A percentile compares a stretch with the other conserved stretches of the same genome.
phyloP scores from a whole-genome alignment of 2,797 vertebrate species.

The Spatula versicolor region DNA sequence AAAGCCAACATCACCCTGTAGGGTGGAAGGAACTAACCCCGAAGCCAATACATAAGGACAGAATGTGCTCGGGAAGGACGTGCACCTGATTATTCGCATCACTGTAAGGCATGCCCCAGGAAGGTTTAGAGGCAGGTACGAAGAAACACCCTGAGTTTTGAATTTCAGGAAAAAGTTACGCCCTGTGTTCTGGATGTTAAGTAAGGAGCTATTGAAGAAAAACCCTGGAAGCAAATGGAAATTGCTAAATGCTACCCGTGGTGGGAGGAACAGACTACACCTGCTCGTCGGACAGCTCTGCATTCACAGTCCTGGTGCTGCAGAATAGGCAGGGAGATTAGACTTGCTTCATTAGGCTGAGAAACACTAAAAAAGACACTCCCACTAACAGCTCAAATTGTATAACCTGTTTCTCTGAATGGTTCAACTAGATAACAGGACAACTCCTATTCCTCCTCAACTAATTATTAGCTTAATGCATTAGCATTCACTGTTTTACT shows the following conservation, averaged over 20 bases:
- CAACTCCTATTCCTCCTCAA: background rate
- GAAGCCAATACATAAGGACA: background rate
- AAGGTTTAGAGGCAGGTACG: background rate
- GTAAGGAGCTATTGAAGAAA: background rate
- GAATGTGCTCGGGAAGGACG: background rate
- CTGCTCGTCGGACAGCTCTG: background rate
- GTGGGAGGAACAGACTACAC: conserved; percentile 11
- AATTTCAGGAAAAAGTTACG: background rate
- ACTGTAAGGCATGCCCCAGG: background rate
- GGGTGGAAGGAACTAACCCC: background rate
- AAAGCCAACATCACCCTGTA: background rate
- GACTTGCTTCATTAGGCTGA: background rate
- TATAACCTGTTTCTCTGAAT: conserved; percentile 4
- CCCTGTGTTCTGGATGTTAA: background rate
- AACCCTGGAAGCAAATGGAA: conserved; percentile 5
- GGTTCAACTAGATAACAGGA: background rate
- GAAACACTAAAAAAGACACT: conserved; percentile 1
- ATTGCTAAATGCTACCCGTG: background rate
- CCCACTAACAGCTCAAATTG: conserved; percentile 3
- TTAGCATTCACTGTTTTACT: background rate
- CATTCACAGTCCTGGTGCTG: background rate
- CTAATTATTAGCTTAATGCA: background rate
- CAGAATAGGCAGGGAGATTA: conserved; percentile 24
- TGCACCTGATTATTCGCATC: background rate
- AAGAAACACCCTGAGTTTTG: background rate